Evolutionary conservation across 1,140 invertebrate species (phyloP), one percentile per base, ranked within the genome.

Genomic region (Halictus rubicundus): DNA sequence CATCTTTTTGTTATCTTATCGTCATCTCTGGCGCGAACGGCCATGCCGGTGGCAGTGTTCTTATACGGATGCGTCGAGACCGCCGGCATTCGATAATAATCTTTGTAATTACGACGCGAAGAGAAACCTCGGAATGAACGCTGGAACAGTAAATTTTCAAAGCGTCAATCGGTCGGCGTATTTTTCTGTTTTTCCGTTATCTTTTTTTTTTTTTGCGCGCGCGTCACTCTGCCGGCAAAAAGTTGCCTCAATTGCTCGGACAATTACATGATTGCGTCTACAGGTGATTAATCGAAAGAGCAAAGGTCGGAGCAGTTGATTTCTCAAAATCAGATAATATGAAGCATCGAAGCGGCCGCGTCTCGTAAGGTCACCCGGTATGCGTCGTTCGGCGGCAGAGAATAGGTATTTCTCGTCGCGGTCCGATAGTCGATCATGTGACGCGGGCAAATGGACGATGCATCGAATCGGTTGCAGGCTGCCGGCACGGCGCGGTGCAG

Each of bases 1-100:
- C 21, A 8, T 52, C 39, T 37, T 70, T 69, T 66, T 25, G 39
- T 80, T 85, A 85, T 84, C 83, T 85, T 84, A 82, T 84, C 81
- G 46, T 84, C 64, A 76, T 72, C 59, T 42, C 6, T 10, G 0
- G 25, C 27, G 65, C 52, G 52, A 73, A 68, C 57, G 60, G 59
- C 25, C 59, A 12, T n/a, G 59, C 59, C 60, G 68, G 37, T 74
- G 68, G 57, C 75, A 59, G 32, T 25, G 63, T 46, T 64, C 59
- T 66, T 32, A 10, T 0, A 27, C 23, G 57, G 37, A 25, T 14
- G 63, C 21, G 27, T 4, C 4, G 49, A 37, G 23, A 27, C 39
- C 32, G 27, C 14, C 42, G 10, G 42, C 42, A 14, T 14, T 12
- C 42, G 42, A 46, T 46, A 46, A 46, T 14, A 46, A 46, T 14